A percentile compares a stretch with the other conserved stretches of the same genome.
Conservation (phyloP, 2,888 invertebrate genomes). For the Leptopilina myrica region DNA sequence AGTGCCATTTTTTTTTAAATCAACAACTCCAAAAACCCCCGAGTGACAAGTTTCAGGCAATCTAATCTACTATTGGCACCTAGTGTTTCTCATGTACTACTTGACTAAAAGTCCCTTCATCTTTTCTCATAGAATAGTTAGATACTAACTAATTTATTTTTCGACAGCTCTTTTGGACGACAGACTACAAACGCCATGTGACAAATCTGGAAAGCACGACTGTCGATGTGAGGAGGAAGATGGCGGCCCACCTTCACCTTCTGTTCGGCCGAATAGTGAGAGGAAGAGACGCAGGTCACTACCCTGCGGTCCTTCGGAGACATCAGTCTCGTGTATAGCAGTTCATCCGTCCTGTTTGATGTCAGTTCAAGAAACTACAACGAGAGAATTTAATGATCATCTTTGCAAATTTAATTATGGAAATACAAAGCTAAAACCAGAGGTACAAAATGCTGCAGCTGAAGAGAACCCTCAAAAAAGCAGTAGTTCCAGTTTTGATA, state of each 20-base stretch:
- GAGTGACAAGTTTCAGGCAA: too few relatives aligned
- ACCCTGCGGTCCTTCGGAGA: conserved; percentile 71
- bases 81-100: too few relatives aligned
- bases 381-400: conserved; percentile 35
- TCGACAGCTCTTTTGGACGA: conserved; percentile 80
- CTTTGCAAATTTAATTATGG: conserved; percentile 17
- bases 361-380: conserved; percentile 48
- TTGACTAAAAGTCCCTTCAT: too few relatives aligned
- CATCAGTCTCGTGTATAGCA: conserved; percentile 36
- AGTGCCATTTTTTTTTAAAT: too few relatives aligned
- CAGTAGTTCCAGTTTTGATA: conserved; percentile 59
- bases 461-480: conserved; percentile 36
- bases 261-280: conserved; percentile 70
- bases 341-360: conserved; percentile 50
- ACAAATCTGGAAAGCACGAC: conserved; percentile 86
- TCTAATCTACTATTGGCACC: too few relatives aligned
- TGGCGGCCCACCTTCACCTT: conserved; percentile 74
- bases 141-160: neutral
- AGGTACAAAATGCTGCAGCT: conserved; percentile 42
- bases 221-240: conserved; percentile 87
- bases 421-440: conserved; percentile 8
- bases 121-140: too few relatives aligned
- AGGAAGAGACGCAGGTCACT: conserved; percentile 72
- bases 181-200: conserved; percentile 84
- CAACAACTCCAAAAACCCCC: too few relatives aligned